Evolutionary conservation across 2,888 invertebrate genomes (phyloP), one percentile per base, ranked within the genome.

Genomic region (Sarcophaga subvicina): DNA sequence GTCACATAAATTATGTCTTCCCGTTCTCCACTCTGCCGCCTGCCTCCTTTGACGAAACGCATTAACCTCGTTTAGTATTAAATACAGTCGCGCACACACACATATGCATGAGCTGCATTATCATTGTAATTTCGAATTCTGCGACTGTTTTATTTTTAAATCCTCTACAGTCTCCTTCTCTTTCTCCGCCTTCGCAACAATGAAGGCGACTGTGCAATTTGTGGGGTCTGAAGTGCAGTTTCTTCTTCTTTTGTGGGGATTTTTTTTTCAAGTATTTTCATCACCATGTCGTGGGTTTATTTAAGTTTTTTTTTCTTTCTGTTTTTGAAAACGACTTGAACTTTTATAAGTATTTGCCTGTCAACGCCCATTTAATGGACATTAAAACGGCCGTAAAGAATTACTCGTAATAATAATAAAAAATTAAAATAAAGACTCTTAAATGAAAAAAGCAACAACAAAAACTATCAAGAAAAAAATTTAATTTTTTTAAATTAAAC

Each of bases 291-390:
- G 71, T 73, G 22, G 73, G 69, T 69, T 80, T 63, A 76, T n/a
- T 59, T 64, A 49, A 72, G 54, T 63, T 69, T 71, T 62, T 77
- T 60, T 59, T 27, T 64, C 20, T 66, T 11, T 76, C 71, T 75
- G 22, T 62, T 67, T 17, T 22, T 22, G 22, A 47, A 49, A 70
- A 60, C 17, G 22, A 82, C 83, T 83, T 83, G 83, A 67, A 63
- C 47, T 70, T 25, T 54, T 14, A 54, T 17, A 87, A 72, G 71
- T 59, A 76, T 62, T 64, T 71, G 45, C 78, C 84, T 83, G 87
- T 84, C 87, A 87, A 87, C 84, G 87, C 79, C 84, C 84, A 84
- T 81, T 87, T 87, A 81, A 87, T 84, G 84, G 70, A 75, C 81
- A 83, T 83, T 78, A 83, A 78, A 54, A 17, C 54, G 54, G 54